phyloP scores from a whole-genome alignment of 2,113 vertebrate genomes.

The Rhynchomys soricoides region DNA sequence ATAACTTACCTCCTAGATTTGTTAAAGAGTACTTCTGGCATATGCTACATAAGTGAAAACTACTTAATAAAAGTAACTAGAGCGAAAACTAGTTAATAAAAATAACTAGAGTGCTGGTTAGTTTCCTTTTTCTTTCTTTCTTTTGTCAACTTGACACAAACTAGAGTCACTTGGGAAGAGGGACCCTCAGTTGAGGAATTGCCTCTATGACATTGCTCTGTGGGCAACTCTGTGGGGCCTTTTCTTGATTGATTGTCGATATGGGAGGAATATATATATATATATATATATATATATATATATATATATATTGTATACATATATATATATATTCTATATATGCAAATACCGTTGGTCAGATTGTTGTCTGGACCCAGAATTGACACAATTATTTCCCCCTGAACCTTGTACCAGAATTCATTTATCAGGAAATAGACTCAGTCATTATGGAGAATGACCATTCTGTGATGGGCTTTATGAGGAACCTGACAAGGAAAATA shows the following conservation, averaged over 20 bases:
- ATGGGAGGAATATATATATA: neutral
- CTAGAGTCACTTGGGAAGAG: neutral
- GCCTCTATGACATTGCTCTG: neutral
- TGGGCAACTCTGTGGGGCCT: neutral
- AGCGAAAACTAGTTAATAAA: neutral
- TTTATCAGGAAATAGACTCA: slow-evolving; percentile 2
- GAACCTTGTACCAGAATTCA: neutral
- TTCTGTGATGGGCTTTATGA: neutral
- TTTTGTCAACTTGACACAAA: neutral
- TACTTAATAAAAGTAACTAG: neutral
- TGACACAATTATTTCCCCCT: neutral
- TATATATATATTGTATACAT: neutral
- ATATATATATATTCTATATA: neutral
- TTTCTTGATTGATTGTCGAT: neutral
- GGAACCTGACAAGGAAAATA: neutral
- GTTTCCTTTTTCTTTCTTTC: neutral
- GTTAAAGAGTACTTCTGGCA: slow-evolving; percentile 26
- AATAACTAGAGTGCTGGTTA: neutral
- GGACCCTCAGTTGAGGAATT: neutral
- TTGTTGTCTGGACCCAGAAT: neutral
- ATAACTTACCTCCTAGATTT: slow-evolving; percentile 28
- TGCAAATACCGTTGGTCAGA: neutral
- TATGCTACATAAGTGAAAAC: slow-evolving; percentile 19
- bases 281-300: neutral
- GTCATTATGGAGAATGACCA: neutral